Conservation (phyloP, 2,888 invertebrate genomes). For the Orchesellides sinensis region DNA sequence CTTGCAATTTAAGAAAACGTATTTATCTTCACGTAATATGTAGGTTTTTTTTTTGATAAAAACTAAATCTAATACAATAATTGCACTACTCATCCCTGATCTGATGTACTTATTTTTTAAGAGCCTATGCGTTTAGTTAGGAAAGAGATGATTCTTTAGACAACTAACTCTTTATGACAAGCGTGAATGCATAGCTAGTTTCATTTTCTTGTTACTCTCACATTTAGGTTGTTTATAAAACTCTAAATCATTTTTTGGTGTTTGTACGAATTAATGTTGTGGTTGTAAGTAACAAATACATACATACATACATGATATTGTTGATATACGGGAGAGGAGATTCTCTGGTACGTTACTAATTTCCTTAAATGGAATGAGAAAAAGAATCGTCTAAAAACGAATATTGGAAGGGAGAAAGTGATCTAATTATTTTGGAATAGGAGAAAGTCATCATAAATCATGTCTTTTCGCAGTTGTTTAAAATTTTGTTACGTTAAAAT, state of each 20-base stretch:
- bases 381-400: too few relatives aligned
- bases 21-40: neutral
- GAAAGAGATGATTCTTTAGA: too few relatives aligned
- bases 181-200: slow-evolving; percentile 37
- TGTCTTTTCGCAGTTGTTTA: slow-evolving; percentile 45
- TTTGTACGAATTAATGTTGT: slow-evolving; percentile 17
- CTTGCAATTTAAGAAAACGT: neutral
- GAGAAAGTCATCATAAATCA: too few relatives aligned
- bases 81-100: slow-evolving; percentile 29
- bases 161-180: too few relatives aligned
- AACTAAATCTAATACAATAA: neutral
- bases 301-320: too few relatives aligned
- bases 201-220: neutral
- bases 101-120: neutral
- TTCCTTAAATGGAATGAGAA: too few relatives aligned
- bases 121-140: neutral
- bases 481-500: neutral
- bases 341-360: too few relatives aligned
- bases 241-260: neutral
- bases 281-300: neutral
- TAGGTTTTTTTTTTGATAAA: neutral
- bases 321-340: too few relatives aligned
- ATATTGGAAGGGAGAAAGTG: too few relatives aligned
- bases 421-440: too few relatives aligned
- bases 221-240: too few relatives aligned